Evolutionary conservation across 2,888 invertebrate species (phyloP), one percentile per base, ranked within the genome.

Genomic region (Myathropa florea): DNA sequence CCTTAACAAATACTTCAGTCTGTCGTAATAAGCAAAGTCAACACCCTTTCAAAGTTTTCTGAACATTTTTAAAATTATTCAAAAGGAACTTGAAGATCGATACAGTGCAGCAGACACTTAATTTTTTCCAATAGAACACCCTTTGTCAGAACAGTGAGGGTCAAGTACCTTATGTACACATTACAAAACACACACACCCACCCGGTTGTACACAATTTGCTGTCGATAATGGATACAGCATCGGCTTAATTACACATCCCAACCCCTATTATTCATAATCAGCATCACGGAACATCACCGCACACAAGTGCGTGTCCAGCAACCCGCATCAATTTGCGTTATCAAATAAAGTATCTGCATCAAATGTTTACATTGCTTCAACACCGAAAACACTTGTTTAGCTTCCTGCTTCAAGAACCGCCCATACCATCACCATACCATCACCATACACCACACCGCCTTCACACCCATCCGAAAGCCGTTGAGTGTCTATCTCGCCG

Each of bases 311-410:
- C 46, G 1, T 46, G 46, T 46, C 18, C 46, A 46, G 46, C 46
- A 53, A 26, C 28, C 55, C 60, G 36, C 28, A 63, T 28, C n/a
- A 68, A 76, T 30, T 76, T 36, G 18, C 57, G 46, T 59, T 60
- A 61, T 64, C 73, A 68, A 73, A 70, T 79, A 64, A 73, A 79
- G 46, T 71, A 57, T 71, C 60, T 55, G 55, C 68, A 23, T 18
- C 39, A 76, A 64, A 71, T 80, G 81, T 84, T 60, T 70, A 71
- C 75, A 81, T 26, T 26, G 63, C 61, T 33, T 76, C 55, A 60
- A 80, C 65, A 55, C 70, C 39, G 46, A 60, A 55, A 76, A 70
- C 70, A 80, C 65, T 24, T 80, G 76, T 71, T 76, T n/a, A 46
- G 46, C 46, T 46, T n/a, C 39, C 65, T 61, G 57, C 3, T 46